Conservation (phyloP, 1,140 invertebrate genomes). For the Lordiphosa clarofinis region DNA sequence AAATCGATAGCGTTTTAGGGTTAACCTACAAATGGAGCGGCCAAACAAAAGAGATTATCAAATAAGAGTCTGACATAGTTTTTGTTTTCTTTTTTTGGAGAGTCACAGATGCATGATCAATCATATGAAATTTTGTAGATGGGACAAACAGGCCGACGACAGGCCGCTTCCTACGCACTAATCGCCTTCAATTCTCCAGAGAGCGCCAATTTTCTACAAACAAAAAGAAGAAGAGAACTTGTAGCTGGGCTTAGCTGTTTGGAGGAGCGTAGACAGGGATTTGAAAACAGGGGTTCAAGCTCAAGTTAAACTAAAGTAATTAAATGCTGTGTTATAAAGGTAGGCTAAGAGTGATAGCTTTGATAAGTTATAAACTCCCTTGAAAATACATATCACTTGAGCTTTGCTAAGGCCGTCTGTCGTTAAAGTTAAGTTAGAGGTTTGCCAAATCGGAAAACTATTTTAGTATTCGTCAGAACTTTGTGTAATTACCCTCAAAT, state of each 20-base stretch:
- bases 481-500: no score
- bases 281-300: neutral
- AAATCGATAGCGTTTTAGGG: conserved; percentile 21
- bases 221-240: conserved; percentile 14
- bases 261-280: conserved; percentile 17
- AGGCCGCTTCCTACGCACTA: conserved; percentile 60
- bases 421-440: no score
- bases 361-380: no score
- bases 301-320: no score
- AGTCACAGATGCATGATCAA: conserved; percentile 78
- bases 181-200: conserved; percentile 34
- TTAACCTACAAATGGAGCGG: conserved; percentile 59
- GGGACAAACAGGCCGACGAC: conserved; percentile 78
- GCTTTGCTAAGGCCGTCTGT: no score
- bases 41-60: conserved; percentile 61
- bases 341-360: no score
- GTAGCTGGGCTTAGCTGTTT: conserved; percentile 15
- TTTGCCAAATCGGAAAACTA: no score
- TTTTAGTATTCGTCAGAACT: no score
- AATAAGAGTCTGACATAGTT: conserved; percentile 74
- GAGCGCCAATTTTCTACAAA: conserved; percentile 59
- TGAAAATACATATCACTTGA: no score
- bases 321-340: no score
- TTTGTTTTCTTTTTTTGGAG: conserved; percentile 40
- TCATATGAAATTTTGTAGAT: conserved; percentile 59